Conservation (phyloP, 2,797 vertebrate genomes). For the Danio aesculapii region DNA sequence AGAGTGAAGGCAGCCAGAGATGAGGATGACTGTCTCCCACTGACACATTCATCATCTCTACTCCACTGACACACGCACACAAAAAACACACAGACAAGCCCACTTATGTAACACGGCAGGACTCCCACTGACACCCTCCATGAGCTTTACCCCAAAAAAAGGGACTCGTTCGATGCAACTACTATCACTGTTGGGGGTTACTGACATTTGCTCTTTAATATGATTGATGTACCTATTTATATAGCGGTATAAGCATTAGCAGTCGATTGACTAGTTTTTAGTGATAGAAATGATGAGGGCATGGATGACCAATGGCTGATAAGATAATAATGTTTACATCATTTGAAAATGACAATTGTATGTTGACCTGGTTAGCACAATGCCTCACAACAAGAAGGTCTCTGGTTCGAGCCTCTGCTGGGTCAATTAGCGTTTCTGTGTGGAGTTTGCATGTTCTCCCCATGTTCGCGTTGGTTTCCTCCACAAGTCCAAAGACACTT, state of each 20-base stretch:
- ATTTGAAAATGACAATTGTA: not conserved
- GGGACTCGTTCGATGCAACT: not conserved
- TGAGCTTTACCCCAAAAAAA: constrained; percentile 32
- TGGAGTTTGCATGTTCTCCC: too few species aligned
- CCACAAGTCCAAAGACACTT: too few species aligned
- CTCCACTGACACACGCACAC: constrained; percentile 45
- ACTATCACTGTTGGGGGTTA: constrained; percentile 22
- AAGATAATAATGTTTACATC: not conserved
- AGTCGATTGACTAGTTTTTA: not conserved
- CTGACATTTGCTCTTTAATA: not conserved
- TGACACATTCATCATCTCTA: constrained; percentile 58
- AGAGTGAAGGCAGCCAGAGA: constrained; percentile 32
- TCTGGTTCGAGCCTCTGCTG: too few species aligned
- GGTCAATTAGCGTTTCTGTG: too few species aligned
- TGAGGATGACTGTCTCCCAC: constrained; percentile 53
- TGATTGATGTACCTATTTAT: not conserved
- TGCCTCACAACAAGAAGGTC: too few species aligned
- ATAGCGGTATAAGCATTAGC: not conserved
- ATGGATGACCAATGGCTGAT: not conserved
- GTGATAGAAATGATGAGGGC: not conserved
- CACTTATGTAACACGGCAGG: constrained; percentile 54
- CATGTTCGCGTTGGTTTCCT: too few species aligned
- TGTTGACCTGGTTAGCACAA: not conserved
- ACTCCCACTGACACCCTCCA: constrained; percentile 34
- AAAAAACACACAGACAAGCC: constrained; percentile 46